These are phyloP conservation scores for Cairina moschata DNA, from an alignment of 2,113 vertebrate genomes.

Conservation along the genomic window DNA sequence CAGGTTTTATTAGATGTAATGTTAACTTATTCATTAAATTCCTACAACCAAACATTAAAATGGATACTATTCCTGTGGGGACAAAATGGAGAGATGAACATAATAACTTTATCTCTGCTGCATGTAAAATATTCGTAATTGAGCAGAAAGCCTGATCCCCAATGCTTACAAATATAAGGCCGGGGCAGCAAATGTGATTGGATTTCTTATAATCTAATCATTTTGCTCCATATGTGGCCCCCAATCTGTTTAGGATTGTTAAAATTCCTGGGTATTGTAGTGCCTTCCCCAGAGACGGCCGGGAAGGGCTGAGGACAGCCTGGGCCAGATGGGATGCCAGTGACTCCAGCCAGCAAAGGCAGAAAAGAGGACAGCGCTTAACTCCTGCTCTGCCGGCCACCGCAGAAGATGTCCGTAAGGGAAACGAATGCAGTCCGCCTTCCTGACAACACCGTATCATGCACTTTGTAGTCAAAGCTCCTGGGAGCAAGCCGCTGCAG, in stretches of 20 bases:
- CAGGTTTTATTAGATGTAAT: neutral
- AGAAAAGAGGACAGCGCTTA: constrained; percentile 62
- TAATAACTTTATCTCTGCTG: neutral
- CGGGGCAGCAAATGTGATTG: constrained; percentile 54
- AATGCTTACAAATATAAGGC: constrained; percentile 42
- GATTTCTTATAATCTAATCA: constrained; percentile 67
- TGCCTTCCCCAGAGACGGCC: constrained; percentile 54
- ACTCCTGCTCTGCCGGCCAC: constrained; percentile 33
- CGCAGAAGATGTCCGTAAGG: neutral
- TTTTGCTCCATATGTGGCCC: constrained; percentile 60
- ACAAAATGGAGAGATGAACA: neutral
- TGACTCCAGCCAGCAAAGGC: constrained; percentile 45
- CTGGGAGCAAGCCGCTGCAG: neutral
- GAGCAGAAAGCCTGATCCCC: constrained; percentile 25
- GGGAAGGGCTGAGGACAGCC: constrained; percentile 23
- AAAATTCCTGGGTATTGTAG: constrained; percentile 69
- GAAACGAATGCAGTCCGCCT: neutral
- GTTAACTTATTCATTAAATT: constrained; percentile 26
- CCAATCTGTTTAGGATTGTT: constrained; percentile 75
- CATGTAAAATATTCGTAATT: constrained; percentile 29
- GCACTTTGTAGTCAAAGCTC: neutral
- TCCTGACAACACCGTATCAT: neutral
- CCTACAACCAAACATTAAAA: neutral
- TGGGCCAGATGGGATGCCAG: constrained; percentile 70
- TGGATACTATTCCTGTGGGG: neutral